A percentile compares a stretch with the other conserved stretches of the same genome.
Conservation (phyloP, 2,888 invertebrate species). For the Chrysolina oricalcia region DNA sequence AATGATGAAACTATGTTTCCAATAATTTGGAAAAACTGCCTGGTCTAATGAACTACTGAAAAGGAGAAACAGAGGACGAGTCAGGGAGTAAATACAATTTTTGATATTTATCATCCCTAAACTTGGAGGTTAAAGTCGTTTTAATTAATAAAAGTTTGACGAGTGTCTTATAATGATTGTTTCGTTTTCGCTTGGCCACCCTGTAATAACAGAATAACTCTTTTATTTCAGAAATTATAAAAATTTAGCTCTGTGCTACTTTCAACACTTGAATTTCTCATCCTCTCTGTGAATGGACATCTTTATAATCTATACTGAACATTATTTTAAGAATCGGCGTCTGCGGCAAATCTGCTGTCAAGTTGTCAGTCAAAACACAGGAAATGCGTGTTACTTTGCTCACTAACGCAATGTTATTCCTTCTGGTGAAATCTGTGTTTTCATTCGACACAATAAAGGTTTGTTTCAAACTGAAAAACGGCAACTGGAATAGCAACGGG, state of each 20-base stretch:
- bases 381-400: conserved; percentile 40
- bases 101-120: too few species aligned
- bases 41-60: too few species aligned
- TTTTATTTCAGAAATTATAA: too few species aligned
- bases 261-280: background rate
- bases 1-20: too few species aligned
- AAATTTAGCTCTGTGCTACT: background rate
- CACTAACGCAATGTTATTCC: conserved; percentile 33
- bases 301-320: conserved; percentile 24
- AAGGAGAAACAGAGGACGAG: too few species aligned
- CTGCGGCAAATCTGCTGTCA: conserved; percentile 41
- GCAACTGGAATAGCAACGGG: conserved; percentile 27
- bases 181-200: too few species aligned
- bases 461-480: conserved; percentile 34
- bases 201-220: too few species aligned
- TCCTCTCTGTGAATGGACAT: conserved; percentile 8
- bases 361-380: conserved; percentile 41
- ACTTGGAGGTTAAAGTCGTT: too few species aligned
- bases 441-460: conserved; percentile 30
- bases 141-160: too few species aligned
- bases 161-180: too few species aligned
- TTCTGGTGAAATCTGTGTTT: conserved; percentile 33
- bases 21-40: too few species aligned
- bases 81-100: too few species aligned
- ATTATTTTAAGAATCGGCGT: conserved; percentile 23